Base-by-base conservation (phyloP, 2,888 invertebrate genomes). In the Calameuta filiformis region DNA sequence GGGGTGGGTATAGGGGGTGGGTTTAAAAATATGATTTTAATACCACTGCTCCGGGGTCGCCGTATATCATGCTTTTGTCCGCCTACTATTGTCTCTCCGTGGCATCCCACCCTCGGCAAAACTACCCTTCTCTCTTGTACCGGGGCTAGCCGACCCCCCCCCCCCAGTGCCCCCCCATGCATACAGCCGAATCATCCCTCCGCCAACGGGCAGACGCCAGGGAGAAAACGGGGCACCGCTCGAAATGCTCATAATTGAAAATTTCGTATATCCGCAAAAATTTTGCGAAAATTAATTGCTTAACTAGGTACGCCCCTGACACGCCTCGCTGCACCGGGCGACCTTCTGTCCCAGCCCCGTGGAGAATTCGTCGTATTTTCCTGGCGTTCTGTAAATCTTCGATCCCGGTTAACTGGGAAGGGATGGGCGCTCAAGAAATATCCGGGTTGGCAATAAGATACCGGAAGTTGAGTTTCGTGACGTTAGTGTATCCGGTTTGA, bases 1-100 rank as follows among this genome's bases (percentile, higher is more conserved):
- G 40, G 40, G 40, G 40, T 6, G 40, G 23, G 40, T 23, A 9
- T 56, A 56, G 4, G 40, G 40, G 40, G 40, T 56, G 86, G 84
- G 87, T 84, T 90, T 90, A 90, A 90, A 90, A 90, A 90, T 90
- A 90, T 90, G 90, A 90, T 90, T 90, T 90, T 90, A 90, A 90
- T 90, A 90, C 90, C 89, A 84, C 86, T 85, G 88, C 87, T 87
- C 85, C 85, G 82, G 84, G 85, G 84, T 85, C 85, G 86, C 86
- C 90, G 87, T 90, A 90, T 89, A 90, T 90, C 90, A 90, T 83
- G 90, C 90, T 90, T 90, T 90, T 90, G 90, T 90, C 89, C 89
- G 87, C 87, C 89, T 87, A 89, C 89, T 83, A 90, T 90, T 90
- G 90, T 90, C 90, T 90, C 88, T 88, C 82, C 84, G 86, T 82